Evolutionary conservation across 1,140 invertebrate genomes (phyloP).

Genomic region (Philaenus spumarius): DNA sequence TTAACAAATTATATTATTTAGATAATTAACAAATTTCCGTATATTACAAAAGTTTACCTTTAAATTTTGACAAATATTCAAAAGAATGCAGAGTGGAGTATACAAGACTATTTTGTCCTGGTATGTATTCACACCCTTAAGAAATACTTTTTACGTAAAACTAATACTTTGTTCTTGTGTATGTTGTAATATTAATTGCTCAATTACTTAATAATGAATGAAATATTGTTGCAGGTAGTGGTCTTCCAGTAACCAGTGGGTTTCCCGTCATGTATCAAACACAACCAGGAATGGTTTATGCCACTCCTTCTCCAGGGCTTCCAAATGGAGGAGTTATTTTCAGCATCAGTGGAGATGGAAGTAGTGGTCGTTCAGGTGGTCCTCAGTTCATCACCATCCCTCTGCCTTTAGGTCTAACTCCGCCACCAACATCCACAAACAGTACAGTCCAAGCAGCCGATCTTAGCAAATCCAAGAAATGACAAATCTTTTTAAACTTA

Average conservation of each 20-base stretch:
- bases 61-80: too few species aligned
- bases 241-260: background rate
- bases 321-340: conserved; percentile 37
- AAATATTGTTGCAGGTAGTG: conserved; percentile 1
- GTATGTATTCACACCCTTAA: too few species aligned
- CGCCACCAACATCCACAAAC: conserved; percentile 31
- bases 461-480: conserved; percentile 16
- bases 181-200: too few species aligned
- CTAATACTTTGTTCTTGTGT: too few species aligned
- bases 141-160: too few species aligned
- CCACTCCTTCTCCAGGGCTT: conserved; percentile 31
- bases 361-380: conserved; percentile 28
- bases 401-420: conserved; percentile 47
- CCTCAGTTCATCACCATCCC: conserved; percentile 55
- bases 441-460: conserved; percentile 8
- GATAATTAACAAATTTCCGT: too few species aligned
- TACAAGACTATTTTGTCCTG: too few species aligned
- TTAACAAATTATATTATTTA: too few species aligned
- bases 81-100: too few species aligned
- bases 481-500: background rate
- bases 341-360: conserved; percentile 29
- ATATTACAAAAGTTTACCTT: too few species aligned
- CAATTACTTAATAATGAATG: too few species aligned
- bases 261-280: conserved; percentile 36
- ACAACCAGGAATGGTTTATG: conserved; percentile 39